Evolutionary conservation across 2,888 invertebrate species (phyloP), one percentile per base, ranked within the genome.

Genomic region (Lomographa bimaculata): DNA sequence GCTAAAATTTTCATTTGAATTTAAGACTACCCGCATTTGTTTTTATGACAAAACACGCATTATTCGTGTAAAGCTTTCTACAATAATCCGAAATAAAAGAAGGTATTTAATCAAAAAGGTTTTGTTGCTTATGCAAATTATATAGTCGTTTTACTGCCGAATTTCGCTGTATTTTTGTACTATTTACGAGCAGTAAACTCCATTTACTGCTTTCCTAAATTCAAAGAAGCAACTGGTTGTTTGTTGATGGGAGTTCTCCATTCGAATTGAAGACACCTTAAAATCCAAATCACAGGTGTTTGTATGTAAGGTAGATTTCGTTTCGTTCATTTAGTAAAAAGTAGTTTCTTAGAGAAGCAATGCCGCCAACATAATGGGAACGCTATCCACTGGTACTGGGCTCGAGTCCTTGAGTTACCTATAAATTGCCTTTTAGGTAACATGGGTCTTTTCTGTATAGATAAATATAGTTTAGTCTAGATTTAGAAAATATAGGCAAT

Each of bases 151-250:
- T 42, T 36, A 42, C 35, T 32, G n/a, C 41, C 25, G 35, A 20
- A 30, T 17, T 41, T 30, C 25, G 29, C 25, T 12, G 34, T 26
- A 28, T 37, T 39, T 42, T 32, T 42, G 34, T 30, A 26, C 35
- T 38, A 35, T 45, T 40, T 35, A 45, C 45, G 45, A 40, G 35
- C 45, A n/a, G 30, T 40, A 40, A 40, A 45, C 14, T 32, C 18
- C 18, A 23, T 45, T 45, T 45, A 40, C 32, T 30, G 27, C 27
- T 27, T 30, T 32, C 43, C 28, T 25, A 29, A 38, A 36, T 26
- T 40, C 30, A 28, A 26, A 14, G 45, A 45, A 40, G 45, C 45
- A 45, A 45, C 45, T 45, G 45, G 45, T 45, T 32, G 45, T 19
- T 45, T 32, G 45, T 19, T 32, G 28, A 24, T 9, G 16, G 17